Base-by-base conservation (phyloP, 2,113 vertebrate species). In the Caloenas nicobarica region DNA sequence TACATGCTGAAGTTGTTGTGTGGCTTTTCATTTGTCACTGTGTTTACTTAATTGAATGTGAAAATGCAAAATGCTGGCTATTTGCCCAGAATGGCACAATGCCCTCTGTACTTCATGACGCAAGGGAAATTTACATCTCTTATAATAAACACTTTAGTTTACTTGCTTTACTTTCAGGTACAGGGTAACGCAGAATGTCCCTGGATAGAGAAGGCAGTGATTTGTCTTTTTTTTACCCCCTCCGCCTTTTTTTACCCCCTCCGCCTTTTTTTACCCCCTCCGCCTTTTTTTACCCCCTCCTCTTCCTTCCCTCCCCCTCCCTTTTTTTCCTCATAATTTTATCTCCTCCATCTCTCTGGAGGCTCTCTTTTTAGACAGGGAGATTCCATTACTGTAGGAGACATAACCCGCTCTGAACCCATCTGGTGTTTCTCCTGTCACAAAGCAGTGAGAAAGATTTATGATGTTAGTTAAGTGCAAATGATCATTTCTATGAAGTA, bases 11-110 rank as follows among this genome's bases (percentile, higher is more conserved):
- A 57, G 77, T 22, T 71, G 57, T 81, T 91, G 60, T 92, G 19
- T 64, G 89, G 26, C 81, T 91, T 97, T 84, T 87, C 17, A 18
- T 81, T 86, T 74, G 50, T 89, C 61, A 42, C 58, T 91, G 53
- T 14, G 81, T 80, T 60, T 73, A 76, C 46, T 82, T 53, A 79
- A 78, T 54, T 89, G 46, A 71, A 61, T 72, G 38, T 86, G 42
- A 54, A 62, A 76, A 66, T 71, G 82, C 86, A 48, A 89, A 91
- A 94, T 88, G 89, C 88, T 89, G 79, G 29, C 53, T 80, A 33
- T 68, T 51, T 5, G 19, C 78, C 82, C 65, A 24, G 66, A 54
- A 61, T 34, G 66, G 78, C 88, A 91, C 81, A 72, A 57, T 93
- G 80, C 38, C 26, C 82, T 81, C 82, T 81, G 76, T 58, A 58